Percentiles rank a stretch among this genome's conserved stretches.
These are phyloP conservation scores for Caerostris darwini DNA, from an alignment of 1,140 invertebrate species.

Conservation along the genomic window DNA sequence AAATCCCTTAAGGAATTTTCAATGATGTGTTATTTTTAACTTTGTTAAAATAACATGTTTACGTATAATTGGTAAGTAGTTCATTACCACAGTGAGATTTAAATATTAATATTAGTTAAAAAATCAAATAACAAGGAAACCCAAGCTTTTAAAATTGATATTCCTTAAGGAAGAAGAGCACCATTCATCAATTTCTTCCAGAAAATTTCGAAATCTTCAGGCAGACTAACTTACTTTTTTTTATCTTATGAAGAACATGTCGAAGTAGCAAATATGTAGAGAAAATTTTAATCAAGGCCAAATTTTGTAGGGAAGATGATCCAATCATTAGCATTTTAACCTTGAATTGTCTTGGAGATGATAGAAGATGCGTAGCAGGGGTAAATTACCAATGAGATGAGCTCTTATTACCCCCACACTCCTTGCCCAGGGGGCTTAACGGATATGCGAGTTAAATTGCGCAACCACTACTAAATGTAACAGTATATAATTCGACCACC, in stretches of 20 bases:
- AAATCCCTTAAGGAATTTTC: too few relatives aligned
- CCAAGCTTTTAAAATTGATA: background rate
- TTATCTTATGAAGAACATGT: background rate
- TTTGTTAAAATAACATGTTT: too few relatives aligned
- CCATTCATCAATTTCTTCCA: background rate
- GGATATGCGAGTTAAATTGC: background rate
- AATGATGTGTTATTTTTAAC: too few relatives aligned
- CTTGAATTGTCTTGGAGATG: slow-evolving; percentile 14
- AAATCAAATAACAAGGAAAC: background rate
- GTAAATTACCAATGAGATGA: background rate
- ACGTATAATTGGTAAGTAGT: background rate
- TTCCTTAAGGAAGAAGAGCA: background rate
- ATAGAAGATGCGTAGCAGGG: background rate
- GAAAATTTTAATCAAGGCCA: background rate
- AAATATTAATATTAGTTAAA: background rate
- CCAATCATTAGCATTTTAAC: background rate
- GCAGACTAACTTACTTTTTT: background rate
- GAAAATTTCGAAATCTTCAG: background rate
- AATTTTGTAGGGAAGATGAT: background rate
- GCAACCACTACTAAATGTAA: background rate
- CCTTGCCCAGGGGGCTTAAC: background rate
- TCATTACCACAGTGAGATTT: background rate
- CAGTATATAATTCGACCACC: background rate
- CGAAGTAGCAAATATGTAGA: background rate
- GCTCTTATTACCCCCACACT: slow-evolving; percentile 5